Percentiles rank a stretch among this genome's conserved stretches.
These are phyloP conservation scores for Sympetrum striolatum DNA, from an alignment of 2,888 invertebrate genomes.

Conservation along the genomic window DNA sequence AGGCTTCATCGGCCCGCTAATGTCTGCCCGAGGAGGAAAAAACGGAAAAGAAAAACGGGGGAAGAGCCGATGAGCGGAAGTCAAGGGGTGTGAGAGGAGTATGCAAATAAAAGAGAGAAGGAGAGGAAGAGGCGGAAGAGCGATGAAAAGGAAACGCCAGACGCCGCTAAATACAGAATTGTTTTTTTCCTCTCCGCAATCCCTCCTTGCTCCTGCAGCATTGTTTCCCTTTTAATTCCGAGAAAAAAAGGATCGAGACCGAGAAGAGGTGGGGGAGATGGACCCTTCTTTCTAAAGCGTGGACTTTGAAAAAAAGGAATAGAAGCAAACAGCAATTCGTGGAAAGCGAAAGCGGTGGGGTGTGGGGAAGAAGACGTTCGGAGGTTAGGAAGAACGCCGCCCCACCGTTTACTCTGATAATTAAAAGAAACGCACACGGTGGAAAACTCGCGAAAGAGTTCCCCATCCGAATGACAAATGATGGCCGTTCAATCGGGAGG, in stretches of 20 bases:
- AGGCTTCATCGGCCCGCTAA: background rate
- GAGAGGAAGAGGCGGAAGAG: background rate
- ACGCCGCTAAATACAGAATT: constrained; percentile 31
- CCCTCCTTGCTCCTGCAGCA: background rate
- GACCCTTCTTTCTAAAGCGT: constrained; percentile 16
- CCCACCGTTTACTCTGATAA: background rate
- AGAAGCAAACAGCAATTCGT: background rate
- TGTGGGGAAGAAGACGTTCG: background rate
- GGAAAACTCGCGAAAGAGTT: background rate
- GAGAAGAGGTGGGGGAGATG: background rate
- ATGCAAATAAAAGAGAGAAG: background rate
- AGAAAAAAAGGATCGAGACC: background rate
- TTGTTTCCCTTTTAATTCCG: constrained; percentile 39
- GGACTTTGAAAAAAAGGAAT: constrained; percentile 23
- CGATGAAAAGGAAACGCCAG: constrained; percentile 33
- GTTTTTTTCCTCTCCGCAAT: background rate
- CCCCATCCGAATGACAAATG: background rate
- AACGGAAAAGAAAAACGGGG: background rate
- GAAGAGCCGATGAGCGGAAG: background rate
- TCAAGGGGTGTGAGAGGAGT: background rate
- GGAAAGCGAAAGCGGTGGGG: background rate
- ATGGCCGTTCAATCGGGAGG: background rate
- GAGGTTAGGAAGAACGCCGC: background rate
- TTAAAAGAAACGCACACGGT: background rate
- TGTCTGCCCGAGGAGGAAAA: background rate